Evolutionary conservation across 2,888 invertebrate genomes (phyloP).

Genomic region (Diaprepes abbreviatus): DNA sequence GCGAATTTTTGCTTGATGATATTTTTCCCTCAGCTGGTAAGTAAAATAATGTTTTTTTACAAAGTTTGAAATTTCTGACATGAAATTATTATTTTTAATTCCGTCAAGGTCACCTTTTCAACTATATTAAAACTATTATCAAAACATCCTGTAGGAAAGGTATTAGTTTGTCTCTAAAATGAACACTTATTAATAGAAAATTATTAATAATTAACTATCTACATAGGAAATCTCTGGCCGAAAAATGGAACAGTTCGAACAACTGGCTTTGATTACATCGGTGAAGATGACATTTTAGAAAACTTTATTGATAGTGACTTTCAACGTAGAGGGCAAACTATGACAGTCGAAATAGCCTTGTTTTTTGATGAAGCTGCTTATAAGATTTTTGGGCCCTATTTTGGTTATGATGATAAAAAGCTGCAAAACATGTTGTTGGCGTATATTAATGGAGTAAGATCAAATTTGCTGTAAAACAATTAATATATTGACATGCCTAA

Average conservation of each 20-base stretch:
- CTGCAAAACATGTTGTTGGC: constrained; percentile 83
- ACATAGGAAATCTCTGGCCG: constrained; percentile 26
- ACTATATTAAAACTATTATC: too few relatives aligned
- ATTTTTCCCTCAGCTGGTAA: constrained; percentile 47
- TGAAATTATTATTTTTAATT: too few relatives aligned
- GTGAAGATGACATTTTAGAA: constrained; percentile 35
- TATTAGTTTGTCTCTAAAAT: too few relatives aligned
- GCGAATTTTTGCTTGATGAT: constrained; percentile 48
- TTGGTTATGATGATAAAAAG: constrained; percentile 75
- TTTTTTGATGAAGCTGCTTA: constrained; percentile 84
- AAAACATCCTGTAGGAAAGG: too few relatives aligned
- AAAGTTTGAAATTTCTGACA: too few relatives aligned
- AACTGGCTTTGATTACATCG: constrained; percentile 17
- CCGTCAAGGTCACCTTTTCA: too few relatives aligned
- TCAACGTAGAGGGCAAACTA: constrained; percentile 56
- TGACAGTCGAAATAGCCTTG: constrained; percentile 79
- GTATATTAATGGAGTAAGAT: constrained; percentile 80
- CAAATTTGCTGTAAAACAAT: neutral
- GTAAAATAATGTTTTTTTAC: constrained; percentile 1
- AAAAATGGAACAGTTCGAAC: constrained; percentile 4
- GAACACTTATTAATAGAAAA: too few relatives aligned
- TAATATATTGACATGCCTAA: too few relatives aligned
- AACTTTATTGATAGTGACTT: constrained; percentile 22
- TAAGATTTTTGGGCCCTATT: constrained; percentile 77
- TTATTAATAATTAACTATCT: too few relatives aligned